Evolutionary conservation across 2,113 vertebrate species (phyloP), one percentile per base, ranked within the genome.

Genomic region (Dicrurus megarhynchus): DNA sequence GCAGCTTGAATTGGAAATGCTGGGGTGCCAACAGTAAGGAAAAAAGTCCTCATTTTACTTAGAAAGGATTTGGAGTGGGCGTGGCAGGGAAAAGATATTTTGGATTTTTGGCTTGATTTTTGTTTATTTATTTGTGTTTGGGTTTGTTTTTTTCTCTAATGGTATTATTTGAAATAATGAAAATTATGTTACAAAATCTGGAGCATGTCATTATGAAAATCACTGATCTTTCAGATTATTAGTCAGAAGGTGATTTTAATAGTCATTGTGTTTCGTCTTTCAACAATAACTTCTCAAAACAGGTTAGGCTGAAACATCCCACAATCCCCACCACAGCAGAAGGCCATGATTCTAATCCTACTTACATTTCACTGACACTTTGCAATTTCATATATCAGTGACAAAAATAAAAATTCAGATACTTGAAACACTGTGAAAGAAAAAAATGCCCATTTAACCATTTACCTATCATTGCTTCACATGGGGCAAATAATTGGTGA

Each of bases 301-400:
- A 67, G 1, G 7, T 61, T 81, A 77, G 28, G 21, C 44, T 77
- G 33, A 70, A 95, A 68, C 44, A 78, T 23, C 16, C 15, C 64
- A n/a, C 28, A 60, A 8, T 23, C 23, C 10, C 37, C 50, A 32
- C 14, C 0, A 0, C 6, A 46, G n/a, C 3, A 71, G 23, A 33
- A 65, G 7, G 9, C 8, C 20, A 30, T 82, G 53, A 87, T 91
- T 56, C 65, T 60, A 70, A 64, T 37, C 24, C 35, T 41, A 10
- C 39, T 71, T 89, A 33, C 10, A 41, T 61, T 82, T 71, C 69
- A 60, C 9, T 47, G 28, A 68, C 41, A 50, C 7, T 50, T 55
- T 39, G 10, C 6, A 79, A 33, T 76, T 84, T 39, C 4, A 6
- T 26, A 33, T 18, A 59, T 74, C 44, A 46, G 5, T 37, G 50